Conservation (phyloP, 1,140 invertebrate species). For the Drosophila bipectinata region DNA sequence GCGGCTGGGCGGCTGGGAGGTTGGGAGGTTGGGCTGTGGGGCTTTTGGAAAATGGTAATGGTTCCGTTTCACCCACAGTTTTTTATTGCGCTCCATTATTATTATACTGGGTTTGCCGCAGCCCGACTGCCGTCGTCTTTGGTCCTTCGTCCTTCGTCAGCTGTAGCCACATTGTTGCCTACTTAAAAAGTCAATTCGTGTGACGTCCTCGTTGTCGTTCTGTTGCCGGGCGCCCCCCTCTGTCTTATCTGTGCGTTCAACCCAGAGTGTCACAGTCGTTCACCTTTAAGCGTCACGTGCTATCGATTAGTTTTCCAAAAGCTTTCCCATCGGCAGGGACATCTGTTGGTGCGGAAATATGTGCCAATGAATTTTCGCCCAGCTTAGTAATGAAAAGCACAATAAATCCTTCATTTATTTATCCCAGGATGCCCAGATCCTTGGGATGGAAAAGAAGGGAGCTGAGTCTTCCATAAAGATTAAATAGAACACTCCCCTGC, state of each 20-base stretch:
- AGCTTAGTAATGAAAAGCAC: constrained; percentile 31
- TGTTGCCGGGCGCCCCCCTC: constrained; percentile 42
- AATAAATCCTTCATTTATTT: constrained; percentile 70
- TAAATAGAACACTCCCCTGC: constrained; percentile 43
- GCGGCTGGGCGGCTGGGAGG: constrained; percentile 13
- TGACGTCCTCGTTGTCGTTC: constrained; percentile 47
- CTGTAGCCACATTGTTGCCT: constrained; percentile 58
- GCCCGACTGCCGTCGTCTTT: constrained; percentile 25
- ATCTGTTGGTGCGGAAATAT: constrained; percentile 44
- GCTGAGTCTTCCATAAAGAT: constrained; percentile 6
- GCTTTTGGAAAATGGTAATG: constrained; percentile 23
- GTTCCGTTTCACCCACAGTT: constrained; percentile 38
- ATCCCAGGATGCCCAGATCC: constrained; percentile 34
- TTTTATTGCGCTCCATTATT: constrained; percentile 75
- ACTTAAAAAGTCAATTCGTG: constrained; percentile 80
- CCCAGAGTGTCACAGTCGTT: constrained; percentile 62
- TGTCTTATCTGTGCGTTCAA: constrained; percentile 47
- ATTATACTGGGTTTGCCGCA: constrained; percentile 47
- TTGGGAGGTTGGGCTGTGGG: constrained; percentile 7
- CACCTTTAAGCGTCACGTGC: constrained; percentile 77
- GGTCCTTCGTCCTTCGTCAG: constrained; percentile 40
- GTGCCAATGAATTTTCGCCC: constrained; percentile 28
- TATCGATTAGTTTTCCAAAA: constrained; percentile 63
- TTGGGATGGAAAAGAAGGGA: neutral
- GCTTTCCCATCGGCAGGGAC: neutral